Conservation (phyloP, 2,797 vertebrate genomes). For the Parambassis ranga region DNA sequence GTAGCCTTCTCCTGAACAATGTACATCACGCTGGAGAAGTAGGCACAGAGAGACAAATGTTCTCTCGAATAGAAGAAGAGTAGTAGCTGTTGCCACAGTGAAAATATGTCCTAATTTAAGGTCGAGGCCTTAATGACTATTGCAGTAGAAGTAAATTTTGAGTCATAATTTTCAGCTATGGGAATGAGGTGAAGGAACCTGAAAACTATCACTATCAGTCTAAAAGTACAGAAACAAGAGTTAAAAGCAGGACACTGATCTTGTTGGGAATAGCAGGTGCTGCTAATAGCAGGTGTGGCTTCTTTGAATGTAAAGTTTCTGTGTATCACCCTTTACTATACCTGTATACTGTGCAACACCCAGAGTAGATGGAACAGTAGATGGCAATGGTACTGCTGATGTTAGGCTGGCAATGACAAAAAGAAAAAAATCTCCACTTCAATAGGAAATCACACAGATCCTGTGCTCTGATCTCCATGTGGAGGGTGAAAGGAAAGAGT, state of each 20-base stretch:
- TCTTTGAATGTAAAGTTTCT: not conserved
- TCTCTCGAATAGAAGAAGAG: too few relatives aligned
- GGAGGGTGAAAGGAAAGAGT: not conserved
- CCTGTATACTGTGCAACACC: constrained; percentile 10
- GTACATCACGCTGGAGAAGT: not conserved
- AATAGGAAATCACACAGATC: constrained; percentile 6
- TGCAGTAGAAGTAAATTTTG: not conserved
- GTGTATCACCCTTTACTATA: not conserved
- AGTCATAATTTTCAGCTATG: not conserved
- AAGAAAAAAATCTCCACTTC: not conserved
- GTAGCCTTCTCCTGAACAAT: not conserved
- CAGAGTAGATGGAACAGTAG: constrained; percentile 18
- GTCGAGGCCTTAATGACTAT: not conserved
- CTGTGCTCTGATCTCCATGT: not conserved
- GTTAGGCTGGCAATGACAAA: constrained; percentile 12
- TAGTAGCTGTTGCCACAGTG: too few relatives aligned
- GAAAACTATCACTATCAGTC: not conserved
- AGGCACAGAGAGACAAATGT: not conserved
- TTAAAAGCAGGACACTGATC: not conserved
- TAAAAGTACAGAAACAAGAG: not conserved
- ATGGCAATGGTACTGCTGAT: constrained; percentile 35
- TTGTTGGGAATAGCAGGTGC: not conserved
- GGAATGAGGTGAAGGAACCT: not conserved
- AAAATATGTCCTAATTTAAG: too few relatives aligned
- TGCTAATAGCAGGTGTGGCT: too few relatives aligned